Evolutionary conservation across 2,888 invertebrate genomes (phyloP).

Genomic region (Sphaerophoria taeniata): DNA sequence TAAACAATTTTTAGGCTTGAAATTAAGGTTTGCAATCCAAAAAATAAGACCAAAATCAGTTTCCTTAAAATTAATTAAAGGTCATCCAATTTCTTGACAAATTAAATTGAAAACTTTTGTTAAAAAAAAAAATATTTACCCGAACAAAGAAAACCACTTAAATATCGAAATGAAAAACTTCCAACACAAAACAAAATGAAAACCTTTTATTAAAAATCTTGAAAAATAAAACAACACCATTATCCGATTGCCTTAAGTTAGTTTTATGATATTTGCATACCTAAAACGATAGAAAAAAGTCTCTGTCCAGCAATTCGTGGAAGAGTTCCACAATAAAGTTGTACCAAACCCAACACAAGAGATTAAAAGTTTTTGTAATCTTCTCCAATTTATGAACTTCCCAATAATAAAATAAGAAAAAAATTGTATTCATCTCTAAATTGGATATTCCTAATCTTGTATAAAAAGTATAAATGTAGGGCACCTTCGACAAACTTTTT

Average conservation of each 20-base stretch:
- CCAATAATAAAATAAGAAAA: conserved; percentile 25
- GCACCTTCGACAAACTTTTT: conserved; percentile 23
- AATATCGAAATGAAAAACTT: not conserved
- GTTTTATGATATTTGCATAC: not conserved
- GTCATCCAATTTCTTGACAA: too few relatives aligned
- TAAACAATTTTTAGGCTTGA: too few relatives aligned
- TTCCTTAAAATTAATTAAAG: too few relatives aligned
- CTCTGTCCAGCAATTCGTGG: not conserved
- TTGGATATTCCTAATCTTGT: conserved; percentile 44
- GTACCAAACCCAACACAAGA: conserved; percentile 10
- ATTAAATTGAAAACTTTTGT: too few relatives aligned
- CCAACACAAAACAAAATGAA: not conserved
- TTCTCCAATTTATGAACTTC: conserved; percentile 41
- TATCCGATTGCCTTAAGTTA: not conserved
- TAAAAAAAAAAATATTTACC: too few relatives aligned
- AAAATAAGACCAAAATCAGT: too few relatives aligned
- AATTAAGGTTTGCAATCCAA: too few relatives aligned
- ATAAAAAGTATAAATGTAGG: not conserved
- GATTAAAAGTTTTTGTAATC: conserved; percentile 42
- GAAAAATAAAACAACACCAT: too few relatives aligned
- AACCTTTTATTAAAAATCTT: not conserved
- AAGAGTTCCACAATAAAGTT: not conserved
- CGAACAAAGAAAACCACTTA: not conserved
- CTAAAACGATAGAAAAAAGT: not conserved
- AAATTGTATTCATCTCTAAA: conserved; percentile 33